phyloP scores from a whole-genome alignment of 2,113 vertebrate species.

The Chloroceryle aenea region DNA sequence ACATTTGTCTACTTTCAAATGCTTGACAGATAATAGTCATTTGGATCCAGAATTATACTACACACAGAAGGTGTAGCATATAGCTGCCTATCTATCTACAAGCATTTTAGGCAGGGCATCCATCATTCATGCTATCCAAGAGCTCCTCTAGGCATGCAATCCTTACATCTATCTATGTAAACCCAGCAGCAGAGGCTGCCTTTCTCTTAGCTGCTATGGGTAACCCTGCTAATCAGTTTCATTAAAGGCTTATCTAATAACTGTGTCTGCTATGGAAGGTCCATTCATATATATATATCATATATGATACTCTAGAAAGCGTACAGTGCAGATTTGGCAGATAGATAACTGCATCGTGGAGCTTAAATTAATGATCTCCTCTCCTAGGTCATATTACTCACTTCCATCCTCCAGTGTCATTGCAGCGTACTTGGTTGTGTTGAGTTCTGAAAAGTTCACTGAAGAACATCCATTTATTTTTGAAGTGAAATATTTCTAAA shows the following conservation, averaged over 20 bases:
- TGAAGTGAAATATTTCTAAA: background rate
- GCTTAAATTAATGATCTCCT: background rate
- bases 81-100: background rate
- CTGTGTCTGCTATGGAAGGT: background rate
- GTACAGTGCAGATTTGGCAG: background rate
- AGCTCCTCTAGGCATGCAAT: background rate
- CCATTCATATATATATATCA: background rate
- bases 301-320: background rate
- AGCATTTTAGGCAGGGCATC: background rate
- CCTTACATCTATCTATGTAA: background rate
- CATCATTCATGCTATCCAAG: background rate
- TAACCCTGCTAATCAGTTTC: background rate
- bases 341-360: background rate
- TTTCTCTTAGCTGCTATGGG: background rate
- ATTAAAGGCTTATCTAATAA: background rate
- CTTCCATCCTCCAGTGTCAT: background rate
- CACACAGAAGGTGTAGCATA: background rate
- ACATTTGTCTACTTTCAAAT: background rate
- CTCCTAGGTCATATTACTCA: background rate
- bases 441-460: background rate
- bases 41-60: background rate
- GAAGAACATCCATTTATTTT: background rate
- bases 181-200: background rate
- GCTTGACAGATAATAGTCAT: background rate
- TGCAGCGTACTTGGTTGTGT: background rate